Conservation (phyloP, 1,140 invertebrate species). For the Drosophila pseudoobscura region DNA sequence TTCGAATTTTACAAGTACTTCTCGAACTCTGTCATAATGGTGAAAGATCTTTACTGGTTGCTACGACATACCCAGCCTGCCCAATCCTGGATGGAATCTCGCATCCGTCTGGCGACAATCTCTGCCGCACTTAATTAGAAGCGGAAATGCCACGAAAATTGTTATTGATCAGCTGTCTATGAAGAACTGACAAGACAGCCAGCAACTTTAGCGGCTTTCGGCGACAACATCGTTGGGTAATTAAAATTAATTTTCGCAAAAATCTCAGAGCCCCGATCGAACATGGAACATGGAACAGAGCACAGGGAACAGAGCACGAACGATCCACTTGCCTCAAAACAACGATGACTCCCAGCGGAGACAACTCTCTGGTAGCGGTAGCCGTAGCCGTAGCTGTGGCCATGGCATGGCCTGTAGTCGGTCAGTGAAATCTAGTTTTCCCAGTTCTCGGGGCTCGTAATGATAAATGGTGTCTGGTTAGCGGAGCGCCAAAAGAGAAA, state of each 20-base stretch:
- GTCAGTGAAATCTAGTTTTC: conserved; percentile 69
- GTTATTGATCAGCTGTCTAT: conserved; percentile 54
- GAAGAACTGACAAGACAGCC: conserved; percentile 21
- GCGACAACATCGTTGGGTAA: conserved; percentile 57
- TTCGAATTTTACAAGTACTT: background rate
- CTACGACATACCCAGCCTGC: too few species aligned
- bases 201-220: conserved; percentile 34
- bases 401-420: conserved; percentile 29
- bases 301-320: too few species aligned
- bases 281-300: background rate
- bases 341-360: conserved; percentile 7
- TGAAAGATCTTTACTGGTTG: too few species aligned
- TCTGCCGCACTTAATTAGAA: conserved; percentile 28
- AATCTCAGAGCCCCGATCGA: conserved; percentile 12
- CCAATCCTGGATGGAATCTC: too few species aligned
- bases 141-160: conserved; percentile 39
- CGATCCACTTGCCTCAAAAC: background rate
- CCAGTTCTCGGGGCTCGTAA: conserved; percentile 49
- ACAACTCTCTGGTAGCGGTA: background rate
- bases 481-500: conserved; percentile 73
- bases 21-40: too few species aligned
- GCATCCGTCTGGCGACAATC: too few species aligned
- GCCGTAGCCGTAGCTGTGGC: too few species aligned
- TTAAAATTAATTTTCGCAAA: conserved; percentile 73
- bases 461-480: conserved; percentile 77